Conservation (phyloP, 2,888 invertebrate genomes). For the Conomelus anceps region DNA sequence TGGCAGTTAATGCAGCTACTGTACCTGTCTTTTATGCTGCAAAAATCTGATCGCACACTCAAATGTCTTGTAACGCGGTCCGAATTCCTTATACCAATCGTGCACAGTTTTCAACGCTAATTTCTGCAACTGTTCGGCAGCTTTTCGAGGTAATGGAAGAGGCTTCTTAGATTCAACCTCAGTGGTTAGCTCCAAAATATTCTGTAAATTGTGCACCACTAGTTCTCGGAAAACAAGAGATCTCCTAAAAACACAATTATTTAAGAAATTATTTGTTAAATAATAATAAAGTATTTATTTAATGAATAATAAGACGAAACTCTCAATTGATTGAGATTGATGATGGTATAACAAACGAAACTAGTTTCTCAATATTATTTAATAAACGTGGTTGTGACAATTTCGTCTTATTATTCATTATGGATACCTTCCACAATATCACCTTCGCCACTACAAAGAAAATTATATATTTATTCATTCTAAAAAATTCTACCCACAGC, state of each 20-base stretch:
- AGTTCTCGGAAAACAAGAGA: conserved; percentile 48
- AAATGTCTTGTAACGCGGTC: conserved; percentile 44
- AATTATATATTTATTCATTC: too few relatives aligned
- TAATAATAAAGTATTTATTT: neutral
- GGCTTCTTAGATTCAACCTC: conserved; percentile 43
- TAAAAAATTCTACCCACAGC: too few relatives aligned
- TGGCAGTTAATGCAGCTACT: too few relatives aligned
- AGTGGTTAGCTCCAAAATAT: conserved; percentile 41
- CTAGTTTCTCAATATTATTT: too few relatives aligned
- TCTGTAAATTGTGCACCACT: conserved; percentile 45
- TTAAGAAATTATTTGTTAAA: too few relatives aligned
- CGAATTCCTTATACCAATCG: conserved; percentile 47
- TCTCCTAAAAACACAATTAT: conserved; percentile 40
- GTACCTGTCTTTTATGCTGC: conserved; percentile 31
- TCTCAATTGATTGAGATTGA: neutral
- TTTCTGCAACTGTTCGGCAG: conserved; percentile 43
- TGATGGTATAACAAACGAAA: neutral
- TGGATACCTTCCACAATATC: too few relatives aligned
- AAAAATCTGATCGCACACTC: conserved; percentile 43
- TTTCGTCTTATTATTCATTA: too few relatives aligned
- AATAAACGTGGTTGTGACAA: too few relatives aligned
- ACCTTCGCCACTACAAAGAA: too few relatives aligned
- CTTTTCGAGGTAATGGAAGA: conserved; percentile 47
- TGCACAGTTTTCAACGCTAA: conserved; percentile 44
- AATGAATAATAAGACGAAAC: neutral